These are phyloP conservation scores for Pogonognathellus flavescens DNA, from an alignment of 1,140 invertebrate species.

Conservation along the genomic window DNA sequence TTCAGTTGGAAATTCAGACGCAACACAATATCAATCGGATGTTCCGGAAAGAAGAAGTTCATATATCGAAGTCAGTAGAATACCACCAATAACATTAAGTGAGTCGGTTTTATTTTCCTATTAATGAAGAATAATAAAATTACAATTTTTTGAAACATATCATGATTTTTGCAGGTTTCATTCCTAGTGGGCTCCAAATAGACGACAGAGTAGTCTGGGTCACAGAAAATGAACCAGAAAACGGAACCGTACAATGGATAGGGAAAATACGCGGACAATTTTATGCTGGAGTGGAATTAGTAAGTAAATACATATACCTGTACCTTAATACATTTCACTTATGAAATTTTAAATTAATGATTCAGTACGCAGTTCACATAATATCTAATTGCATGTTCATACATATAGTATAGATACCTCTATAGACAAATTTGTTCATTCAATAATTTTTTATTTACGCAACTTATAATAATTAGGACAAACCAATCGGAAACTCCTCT, in stretches of 20 bases:
- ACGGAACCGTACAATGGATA: conserved; percentile 57
- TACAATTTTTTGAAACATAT: not conserved
- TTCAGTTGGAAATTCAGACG: not conserved
- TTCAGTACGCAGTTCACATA: too few relatives aligned
- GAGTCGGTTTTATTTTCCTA: not conserved
- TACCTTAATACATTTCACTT: too few relatives aligned
- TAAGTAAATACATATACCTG: too few relatives aligned
- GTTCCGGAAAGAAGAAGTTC: not conserved
- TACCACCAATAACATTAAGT: conserved; percentile 3
- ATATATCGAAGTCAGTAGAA: not conserved
- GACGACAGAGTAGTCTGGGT: conserved; percentile 59
- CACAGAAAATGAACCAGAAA: conserved; percentile 47
- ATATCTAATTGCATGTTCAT: too few relatives aligned
- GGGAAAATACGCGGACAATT: conserved; percentile 58
- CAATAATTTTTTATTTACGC: too few relatives aligned
- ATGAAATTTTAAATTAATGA: too few relatives aligned
- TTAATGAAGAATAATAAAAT: not conserved
- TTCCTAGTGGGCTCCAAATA: conserved; percentile 56
- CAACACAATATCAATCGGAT: too few relatives aligned
- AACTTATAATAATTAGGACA: not conserved
- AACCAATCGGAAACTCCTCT: too few relatives aligned
- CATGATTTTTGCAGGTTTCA: conserved; percentile 45
- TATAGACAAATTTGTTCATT: too few relatives aligned
- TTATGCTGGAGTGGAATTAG: conserved; percentile 61
- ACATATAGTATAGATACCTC: too few relatives aligned